Evolutionary conservation across 1,140 invertebrate species (phyloP).

Genomic region (Arctopsyche grandis): DNA sequence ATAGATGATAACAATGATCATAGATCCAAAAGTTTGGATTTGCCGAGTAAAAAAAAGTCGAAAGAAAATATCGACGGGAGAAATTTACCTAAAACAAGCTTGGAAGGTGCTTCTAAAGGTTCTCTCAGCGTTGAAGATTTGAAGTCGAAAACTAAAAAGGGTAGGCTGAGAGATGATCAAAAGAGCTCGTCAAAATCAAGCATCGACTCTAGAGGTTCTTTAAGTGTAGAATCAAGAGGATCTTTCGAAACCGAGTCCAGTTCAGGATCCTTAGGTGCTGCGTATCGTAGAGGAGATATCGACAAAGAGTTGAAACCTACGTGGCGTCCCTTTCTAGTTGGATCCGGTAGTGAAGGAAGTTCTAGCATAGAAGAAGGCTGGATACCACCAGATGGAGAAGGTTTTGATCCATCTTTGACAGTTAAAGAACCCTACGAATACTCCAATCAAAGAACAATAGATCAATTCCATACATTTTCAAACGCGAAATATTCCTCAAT

Average conservation of each 20-base stretch:
- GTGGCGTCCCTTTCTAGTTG: conserved; percentile 83
- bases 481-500: conserved; percentile 66
- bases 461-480: conserved; percentile 66
- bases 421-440: conserved; percentile 65
- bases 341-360: conserved; percentile 75
- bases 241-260: conserved; percentile 79
- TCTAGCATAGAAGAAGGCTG: conserved; percentile 85
- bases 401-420: conserved; percentile 66
- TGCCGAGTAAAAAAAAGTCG: conserved; percentile 61
- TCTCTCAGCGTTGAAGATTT: conserved; percentile 66
- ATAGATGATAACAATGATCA: conserved; percentile 66
- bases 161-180: conserved; percentile 62
- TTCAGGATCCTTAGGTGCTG: conserved; percentile 75
- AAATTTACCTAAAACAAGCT: conserved; percentile 64
- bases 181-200: conserved; percentile 70
- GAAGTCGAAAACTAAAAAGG: conserved; percentile 61
- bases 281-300: conserved; percentile 70
- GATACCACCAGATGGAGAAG: conserved; percentile 78
- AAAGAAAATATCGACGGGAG: conserved; percentile 63
- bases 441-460: conserved; percentile 62
- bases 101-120: conserved; percentile 65
- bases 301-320: conserved; percentile 76
- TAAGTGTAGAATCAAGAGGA: conserved; percentile 73
- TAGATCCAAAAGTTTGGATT: conserved; percentile 61
- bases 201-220: conserved; percentile 69